These are phyloP conservation scores for Melopsittacus undulatus DNA, from an alignment of 2,797 vertebrate genomes.

Conservation along the genomic window DNA sequence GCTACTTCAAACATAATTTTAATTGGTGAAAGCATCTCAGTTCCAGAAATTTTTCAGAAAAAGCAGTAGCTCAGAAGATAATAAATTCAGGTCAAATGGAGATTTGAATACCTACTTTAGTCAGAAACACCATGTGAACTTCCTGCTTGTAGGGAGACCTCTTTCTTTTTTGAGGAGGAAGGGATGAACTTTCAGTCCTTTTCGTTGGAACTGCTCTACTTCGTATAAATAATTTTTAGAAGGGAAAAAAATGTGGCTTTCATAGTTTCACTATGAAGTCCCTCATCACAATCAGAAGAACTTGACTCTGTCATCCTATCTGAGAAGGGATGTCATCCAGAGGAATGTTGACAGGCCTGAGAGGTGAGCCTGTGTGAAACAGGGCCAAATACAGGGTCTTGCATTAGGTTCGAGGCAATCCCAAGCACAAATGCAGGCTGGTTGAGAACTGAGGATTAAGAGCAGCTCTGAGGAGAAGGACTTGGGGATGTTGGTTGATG, in stretches of 20 bases:
- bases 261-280: neutral
- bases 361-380: neutral
- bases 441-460: neutral
- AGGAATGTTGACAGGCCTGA: neutral
- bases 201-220: neutral
- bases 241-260: neutral
- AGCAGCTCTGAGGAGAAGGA: neutral
- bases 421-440: neutral
- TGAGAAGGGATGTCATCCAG: neutral
- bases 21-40: neutral
- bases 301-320: neutral
- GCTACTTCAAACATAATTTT: neutral
- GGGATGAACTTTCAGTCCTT: neutral
- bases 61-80: neutral
- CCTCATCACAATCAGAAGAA: neutral
- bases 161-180: neutral
- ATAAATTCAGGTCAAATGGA: neutral
- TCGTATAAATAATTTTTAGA: neutral
- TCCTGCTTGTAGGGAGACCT: neutral
- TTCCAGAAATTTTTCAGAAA: neutral
- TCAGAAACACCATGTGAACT: neutral
- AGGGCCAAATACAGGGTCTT: neutral
- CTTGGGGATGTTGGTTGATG: neutral
- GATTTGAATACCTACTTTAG: neutral
- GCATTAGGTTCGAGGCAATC: neutral